Evolutionary conservation across 2,113 vertebrate species (phyloP), one percentile per base, ranked within the genome.

Genomic region (Cololabis saira): DNA sequence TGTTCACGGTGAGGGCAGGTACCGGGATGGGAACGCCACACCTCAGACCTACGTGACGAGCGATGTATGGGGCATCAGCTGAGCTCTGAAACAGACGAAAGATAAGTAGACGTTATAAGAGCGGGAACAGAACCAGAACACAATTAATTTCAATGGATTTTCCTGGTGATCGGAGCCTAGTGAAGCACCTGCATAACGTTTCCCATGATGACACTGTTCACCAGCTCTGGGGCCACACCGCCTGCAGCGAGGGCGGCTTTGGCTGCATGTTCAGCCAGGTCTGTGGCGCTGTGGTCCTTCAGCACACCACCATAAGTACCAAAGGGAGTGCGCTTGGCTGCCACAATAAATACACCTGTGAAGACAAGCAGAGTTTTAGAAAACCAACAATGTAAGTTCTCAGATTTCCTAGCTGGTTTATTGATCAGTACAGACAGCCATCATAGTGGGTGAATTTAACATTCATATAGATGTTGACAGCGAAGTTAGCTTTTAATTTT

Each of bases 281-380:
- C 96, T 0, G 93, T 98, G 10, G 96, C 95, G 0, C 92, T 94
- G 91, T 96, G 95, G 59, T 96, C 96, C 83, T 94, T 98, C 67
- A 99, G 91, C 27, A 93, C 69, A 0, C 98, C 97, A 1, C 98
- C 98, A 0, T 92, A 99, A 0, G 95, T 76, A 3, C 98, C 98
- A 0, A 99, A 99, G 0, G 97, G 96, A 0, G 97, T 99, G 51
- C 97, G 92, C 85, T 99, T 99, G 16, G 95, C 98, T 41, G 95
- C 94, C 0, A 99, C 95, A 1, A 99, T 85, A 84, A 98, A 99
- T 7, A 99, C 94, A 90, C 96, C 97, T 99, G 68, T 1, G 62
- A 30, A 71, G 18, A 67, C 71, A 27, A 63, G 12, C 19, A 55
- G 15, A 4, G 69, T 5, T 69, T 61, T 37, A 66, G 24, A 33